phyloP scores from a whole-genome alignment of 2,797 vertebrate species.

The Tolypeutes matacus region DNA sequence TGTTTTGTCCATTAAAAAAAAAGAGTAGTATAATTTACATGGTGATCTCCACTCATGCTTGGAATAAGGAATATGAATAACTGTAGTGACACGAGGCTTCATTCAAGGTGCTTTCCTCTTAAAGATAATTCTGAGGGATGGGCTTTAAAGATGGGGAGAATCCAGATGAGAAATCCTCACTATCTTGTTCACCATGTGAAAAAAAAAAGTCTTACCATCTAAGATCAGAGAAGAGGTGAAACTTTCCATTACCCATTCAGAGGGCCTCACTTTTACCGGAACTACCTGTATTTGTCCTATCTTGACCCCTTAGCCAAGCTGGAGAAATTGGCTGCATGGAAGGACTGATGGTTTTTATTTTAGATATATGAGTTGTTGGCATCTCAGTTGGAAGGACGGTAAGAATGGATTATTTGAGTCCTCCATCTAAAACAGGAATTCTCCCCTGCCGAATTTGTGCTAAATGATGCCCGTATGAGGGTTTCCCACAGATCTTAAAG shows the following conservation, averaged over 20 bases:
- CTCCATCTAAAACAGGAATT: background rate
- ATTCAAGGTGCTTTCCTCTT: background rate
- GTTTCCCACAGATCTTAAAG: background rate
- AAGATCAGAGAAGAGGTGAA: slow-evolving; percentile 5
- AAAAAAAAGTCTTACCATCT: background rate
- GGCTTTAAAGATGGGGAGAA: background rate
- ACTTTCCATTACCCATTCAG: background rate
- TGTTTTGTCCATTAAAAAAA: background rate
- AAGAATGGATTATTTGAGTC: background rate
- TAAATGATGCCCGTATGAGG: background rate
- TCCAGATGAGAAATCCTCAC: background rate
- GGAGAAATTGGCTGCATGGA: background rate
- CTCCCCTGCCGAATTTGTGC: background rate
- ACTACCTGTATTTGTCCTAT: background rate
- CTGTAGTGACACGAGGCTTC: background rate
- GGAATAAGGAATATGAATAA: slow-evolving; percentile 8
- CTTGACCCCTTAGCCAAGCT: background rate
- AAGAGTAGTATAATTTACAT: background rate
- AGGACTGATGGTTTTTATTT: background rate
- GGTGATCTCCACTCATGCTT: background rate
- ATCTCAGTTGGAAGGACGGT: background rate
- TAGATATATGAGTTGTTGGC: background rate
- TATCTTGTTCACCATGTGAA: background rate
- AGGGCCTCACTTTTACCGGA: background rate
- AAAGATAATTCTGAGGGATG: slow-evolving; percentile 1